These are phyloP conservation scores for Cettia cetti DNA, from an alignment of 2,113 vertebrate species.

Conservation along the genomic window DNA sequence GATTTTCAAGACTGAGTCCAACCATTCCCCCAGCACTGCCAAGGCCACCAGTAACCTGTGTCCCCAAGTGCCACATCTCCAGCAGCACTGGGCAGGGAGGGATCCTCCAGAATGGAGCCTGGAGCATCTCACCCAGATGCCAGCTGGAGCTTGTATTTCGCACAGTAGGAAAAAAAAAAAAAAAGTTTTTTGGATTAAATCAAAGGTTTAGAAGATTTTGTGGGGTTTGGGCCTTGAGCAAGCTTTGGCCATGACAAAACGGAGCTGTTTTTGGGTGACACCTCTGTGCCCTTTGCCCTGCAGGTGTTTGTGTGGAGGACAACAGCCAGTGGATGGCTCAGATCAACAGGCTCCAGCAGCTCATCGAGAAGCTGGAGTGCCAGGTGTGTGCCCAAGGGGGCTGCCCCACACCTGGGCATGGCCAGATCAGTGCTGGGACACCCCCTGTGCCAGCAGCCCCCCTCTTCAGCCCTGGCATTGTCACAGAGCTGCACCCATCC, in stretches of 20 bases:
- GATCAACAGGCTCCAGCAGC: slow-evolving; percentile 89
- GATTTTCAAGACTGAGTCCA: rapidly evolving
- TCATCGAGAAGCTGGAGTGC: slow-evolving; percentile 92
- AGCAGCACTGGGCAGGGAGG: neutral
- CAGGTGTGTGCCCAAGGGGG: slow-evolving; percentile 74
- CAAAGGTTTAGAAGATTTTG: neutral
- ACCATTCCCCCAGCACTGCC: neutral
- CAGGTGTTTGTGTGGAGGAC: slow-evolving; percentile 78
- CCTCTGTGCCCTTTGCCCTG: neutral
- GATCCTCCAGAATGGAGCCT: neutral
- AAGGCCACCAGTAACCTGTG: neutral
- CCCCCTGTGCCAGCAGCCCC: neutral
- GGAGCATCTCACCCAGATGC: neutral
- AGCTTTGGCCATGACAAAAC: neutral
- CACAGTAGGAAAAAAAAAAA: neutral
- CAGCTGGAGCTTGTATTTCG: neutral
- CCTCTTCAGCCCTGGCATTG: rapidly evolving
- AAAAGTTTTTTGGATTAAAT: neutral
- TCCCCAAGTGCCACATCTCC: neutral
- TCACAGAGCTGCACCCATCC: neutral
- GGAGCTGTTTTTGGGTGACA: neutral
- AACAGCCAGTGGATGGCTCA: slow-evolving; percentile 89
- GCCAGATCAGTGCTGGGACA: neutral
- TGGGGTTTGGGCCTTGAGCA: neutral
- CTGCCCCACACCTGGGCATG: neutral